Base-by-base conservation (phyloP, 2,888 invertebrate genomes). In the Andrena minutula region DNA sequence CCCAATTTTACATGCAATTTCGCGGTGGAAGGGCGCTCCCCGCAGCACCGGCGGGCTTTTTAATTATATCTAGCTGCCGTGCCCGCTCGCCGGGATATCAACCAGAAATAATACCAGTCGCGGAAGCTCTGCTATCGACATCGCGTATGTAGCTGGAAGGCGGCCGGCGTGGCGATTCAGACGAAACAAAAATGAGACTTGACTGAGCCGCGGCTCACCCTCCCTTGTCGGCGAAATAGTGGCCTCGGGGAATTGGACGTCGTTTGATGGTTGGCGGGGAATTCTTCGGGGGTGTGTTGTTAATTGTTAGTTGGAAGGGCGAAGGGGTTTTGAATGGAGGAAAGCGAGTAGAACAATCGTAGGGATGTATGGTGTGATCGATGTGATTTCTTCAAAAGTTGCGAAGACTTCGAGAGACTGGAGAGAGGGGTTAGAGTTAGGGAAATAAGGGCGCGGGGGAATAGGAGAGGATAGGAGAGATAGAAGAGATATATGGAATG, bases 1-100 rank as follows among this genome's bases (percentile, higher is more conserved):
- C 82, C 84, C 87, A 89, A 89, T 88, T 86, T 88, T 89, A 88
- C 86, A 84, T 89, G 89, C 88, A 89, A 89, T 89, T 89, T 88
- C 86, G 83, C 76, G 86, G 82, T 75, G 82, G 83, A 64, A 79
- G 77, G 41, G 74, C 75, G 72, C 71, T 58, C 74, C 75, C 72
- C 76, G 61, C 77, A 73, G 80, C 60, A 80, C 60, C 23, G 78
- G 68, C 82, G 70, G 73, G 77, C 65, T 88, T 89, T 89, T 88
- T 89, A 89, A 89, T 89, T 86, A 88, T 86, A 88, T 83, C 86
- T 85, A 88, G 76, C 82, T 77, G 82, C 78, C 41, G 41, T 73
- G 58, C 73, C 74, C 47, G 70, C 32, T 78, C 75, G 66, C 75
- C 58, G 61, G 80, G 79, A 83, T 89, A 89, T 88, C 84, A 89